phyloP scores from a whole-genome alignment of 2,113 vertebrate genomes.

The Grantiella picta region DNA sequence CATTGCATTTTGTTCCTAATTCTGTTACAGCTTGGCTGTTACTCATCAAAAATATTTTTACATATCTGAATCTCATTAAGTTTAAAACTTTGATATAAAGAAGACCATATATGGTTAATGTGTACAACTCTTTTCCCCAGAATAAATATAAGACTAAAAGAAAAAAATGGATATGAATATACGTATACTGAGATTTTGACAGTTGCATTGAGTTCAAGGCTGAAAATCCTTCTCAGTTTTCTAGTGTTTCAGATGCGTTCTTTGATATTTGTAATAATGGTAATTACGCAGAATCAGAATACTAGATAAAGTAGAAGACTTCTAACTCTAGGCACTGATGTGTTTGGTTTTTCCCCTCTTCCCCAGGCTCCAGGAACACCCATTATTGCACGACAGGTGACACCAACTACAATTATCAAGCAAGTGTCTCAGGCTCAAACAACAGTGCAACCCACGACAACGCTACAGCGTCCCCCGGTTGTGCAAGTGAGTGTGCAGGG shows the following conservation, averaged over 20 bases:
- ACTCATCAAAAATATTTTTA: neutral
- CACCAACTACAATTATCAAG: constrained; percentile 90
- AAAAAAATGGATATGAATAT: neutral
- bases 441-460: constrained; percentile 80
- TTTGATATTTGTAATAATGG: neutral
- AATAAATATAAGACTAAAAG: neutral
- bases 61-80: neutral
- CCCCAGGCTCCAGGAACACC: constrained; percentile 86
- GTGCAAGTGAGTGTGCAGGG: constrained; percentile 81
- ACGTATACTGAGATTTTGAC: neutral
- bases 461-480: constrained; percentile 87
- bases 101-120: neutral
- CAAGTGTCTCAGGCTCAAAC: constrained; percentile 86
- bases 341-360: neutral
- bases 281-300: neutral
- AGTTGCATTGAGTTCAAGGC: neutral
- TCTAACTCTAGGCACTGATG: neutral
- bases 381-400: constrained; percentile 84
- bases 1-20: neutral
- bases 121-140: neutral
- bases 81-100: neutral
- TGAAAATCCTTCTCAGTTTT: neutral
- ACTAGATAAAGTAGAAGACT: neutral
- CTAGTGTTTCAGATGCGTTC: neutral
- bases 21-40: neutral